phyloP scores from a whole-genome alignment of 1,140 invertebrate species.

The Neodiprion virginianus region DNA sequence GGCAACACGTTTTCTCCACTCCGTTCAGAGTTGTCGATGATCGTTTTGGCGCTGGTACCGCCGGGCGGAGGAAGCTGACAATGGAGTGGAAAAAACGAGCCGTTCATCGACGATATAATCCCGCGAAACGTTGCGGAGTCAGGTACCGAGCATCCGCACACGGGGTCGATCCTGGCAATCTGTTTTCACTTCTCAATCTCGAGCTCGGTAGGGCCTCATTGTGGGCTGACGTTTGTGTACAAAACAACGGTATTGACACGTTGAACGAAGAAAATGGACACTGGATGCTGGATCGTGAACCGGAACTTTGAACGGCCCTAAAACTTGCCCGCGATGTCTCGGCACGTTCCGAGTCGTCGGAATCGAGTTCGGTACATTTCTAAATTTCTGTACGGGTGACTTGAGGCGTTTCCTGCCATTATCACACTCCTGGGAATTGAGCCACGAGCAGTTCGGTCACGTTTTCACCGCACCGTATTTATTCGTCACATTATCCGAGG shows the following conservation, averaged over 20 bases:
- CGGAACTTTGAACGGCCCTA: conserved; percentile 21
- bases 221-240: conserved; percentile 49
- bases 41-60: not conserved
- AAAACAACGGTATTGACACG: conserved; percentile 53
- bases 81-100: conserved; percentile 7
- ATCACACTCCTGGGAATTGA: conserved; percentile 36
- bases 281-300: not conserved
- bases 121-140: conserved; percentile 38
- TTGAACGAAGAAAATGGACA: not conserved
- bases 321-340: conserved; percentile 35
- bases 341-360: conserved; percentile 34
- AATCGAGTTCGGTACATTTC: conserved; percentile 46
- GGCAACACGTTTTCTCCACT: not conserved
- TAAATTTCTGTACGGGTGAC: conserved; percentile 28
- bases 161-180: conserved; percentile 29
- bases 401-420: conserved; percentile 30
- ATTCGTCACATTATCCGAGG: not conserved
- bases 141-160: conserved; percentile 30
- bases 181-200: conserved; percentile 43
- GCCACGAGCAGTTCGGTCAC: conserved; percentile 34
- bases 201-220: conserved; percentile 36
- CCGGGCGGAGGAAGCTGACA: not conserved
- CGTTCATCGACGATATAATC: conserved; percentile 40
- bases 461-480: conserved; percentile 26
- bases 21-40: conserved; percentile 1